Base-by-base conservation (phyloP, 2,888 invertebrate species). In the Agrochola litura region DNA sequence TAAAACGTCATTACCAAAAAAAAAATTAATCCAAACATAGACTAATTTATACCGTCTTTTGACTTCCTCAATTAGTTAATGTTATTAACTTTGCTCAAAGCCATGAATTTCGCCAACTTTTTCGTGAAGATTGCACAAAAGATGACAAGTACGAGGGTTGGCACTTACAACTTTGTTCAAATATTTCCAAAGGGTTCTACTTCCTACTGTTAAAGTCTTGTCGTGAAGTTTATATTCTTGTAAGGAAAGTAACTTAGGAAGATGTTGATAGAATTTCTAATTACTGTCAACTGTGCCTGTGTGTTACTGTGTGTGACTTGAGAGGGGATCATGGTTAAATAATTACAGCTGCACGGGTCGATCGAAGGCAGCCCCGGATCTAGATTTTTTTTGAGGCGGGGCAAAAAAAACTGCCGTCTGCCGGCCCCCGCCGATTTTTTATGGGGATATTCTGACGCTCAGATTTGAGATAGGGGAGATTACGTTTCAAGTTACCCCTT, bases 151-250 rank as follows among this genome's bases (percentile, higher is more conserved):
- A 78, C 78, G 58, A 6, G 58, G 43, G 22, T 82, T 76, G 52
- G 25, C 82, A 82, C 82, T 78, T 52, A 16, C 1, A 82, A 78
- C 64, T 78, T 82, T 52, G 37, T 80, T 19, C 52, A 41, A 80
- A 80, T 52, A 60, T 65, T 76, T 30, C n/a, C 52, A 58, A 76
- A 52, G 52, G 58, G 43, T 37, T 37, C 9, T 22, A 37, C 52
- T 65, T 65, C 43, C 64, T 22, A 2, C 19, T 37, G 22, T n/a
- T 41, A 61, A 43, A 52, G 16, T 52, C 10, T 41, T 63, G 30
- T 16, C 43, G 37, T 37, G 6, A 54, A 77, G 46, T 77, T 77
- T 63, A 46, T 81, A 6, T 61, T n/a, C 81, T 81, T 77, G 14
- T 25, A 14, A 61, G 54, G 5, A 37, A 49, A 54, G 19, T 22